A percentile compares a stretch with the other conserved stretches of the same genome.
phyloP scores from a whole-genome alignment of 2,113 vertebrate species.

The Balaenoptera acutorostrata region DNA sequence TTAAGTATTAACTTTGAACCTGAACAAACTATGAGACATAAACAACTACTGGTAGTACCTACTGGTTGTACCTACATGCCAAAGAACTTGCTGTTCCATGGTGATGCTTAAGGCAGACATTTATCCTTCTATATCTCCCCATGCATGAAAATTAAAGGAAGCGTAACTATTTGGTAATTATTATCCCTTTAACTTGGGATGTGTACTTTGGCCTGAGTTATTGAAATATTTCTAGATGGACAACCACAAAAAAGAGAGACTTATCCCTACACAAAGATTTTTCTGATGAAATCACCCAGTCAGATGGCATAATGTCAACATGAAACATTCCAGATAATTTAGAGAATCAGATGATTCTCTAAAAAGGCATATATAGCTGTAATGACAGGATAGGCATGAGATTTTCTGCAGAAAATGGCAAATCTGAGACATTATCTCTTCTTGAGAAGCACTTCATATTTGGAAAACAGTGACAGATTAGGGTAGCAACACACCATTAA shows the following conservation, averaged over 20 bases:
- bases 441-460: constrained; percentile 56
- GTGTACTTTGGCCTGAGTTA: neutral
- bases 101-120: neutral
- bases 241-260: neutral
- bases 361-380: neutral
- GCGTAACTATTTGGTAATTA: neutral
- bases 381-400: neutral
- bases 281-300: neutral
- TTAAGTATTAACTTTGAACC: neutral
- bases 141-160: neutral
- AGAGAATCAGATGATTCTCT: neutral
- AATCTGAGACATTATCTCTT: constrained; percentile 56
- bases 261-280: neutral
- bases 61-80: neutral
- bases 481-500: constrained; percentile 42
- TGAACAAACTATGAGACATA: neutral
- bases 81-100: neutral
- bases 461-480: constrained; percentile 57
- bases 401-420: neutral
- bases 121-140: neutral
- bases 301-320: neutral
- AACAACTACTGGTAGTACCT: neutral
- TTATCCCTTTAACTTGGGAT: neutral
- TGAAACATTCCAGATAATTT: neutral
- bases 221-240: neutral